Evolutionary conservation across 1,140 invertebrate genomes (phyloP).

Genomic region (Cydia splendana): DNA sequence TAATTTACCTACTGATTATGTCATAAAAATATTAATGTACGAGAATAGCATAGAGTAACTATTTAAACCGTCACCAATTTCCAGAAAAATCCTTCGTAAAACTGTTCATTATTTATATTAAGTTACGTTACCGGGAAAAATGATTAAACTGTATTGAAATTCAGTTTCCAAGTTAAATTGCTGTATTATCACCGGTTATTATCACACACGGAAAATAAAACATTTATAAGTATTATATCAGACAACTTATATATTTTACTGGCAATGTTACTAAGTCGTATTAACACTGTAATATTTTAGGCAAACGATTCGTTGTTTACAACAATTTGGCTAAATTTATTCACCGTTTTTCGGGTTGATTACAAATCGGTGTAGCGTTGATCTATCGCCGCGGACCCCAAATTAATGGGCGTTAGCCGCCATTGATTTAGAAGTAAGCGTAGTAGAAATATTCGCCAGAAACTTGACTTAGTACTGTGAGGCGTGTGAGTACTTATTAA

Average conservation of each 20-base stretch:
- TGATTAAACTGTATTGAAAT: neutral
- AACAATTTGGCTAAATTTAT: neutral
- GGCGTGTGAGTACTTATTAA: no score
- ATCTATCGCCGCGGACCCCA: conserved; percentile 6
- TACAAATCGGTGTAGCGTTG: conserved; percentile 8
- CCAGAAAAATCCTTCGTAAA: neutral
- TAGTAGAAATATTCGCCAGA: neutral
- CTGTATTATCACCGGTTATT: no score
- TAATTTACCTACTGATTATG: neutral
- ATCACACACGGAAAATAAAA: no score
- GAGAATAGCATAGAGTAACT: neutral
- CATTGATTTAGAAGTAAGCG: conserved; percentile 10
- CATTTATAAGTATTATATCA: no score
- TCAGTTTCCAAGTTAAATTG: no score
- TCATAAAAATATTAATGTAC: neutral
- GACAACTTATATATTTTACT: no score
- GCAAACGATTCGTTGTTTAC: neutral
- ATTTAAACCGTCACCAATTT: neutral
- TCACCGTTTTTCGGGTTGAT: conserved; percentile 11
- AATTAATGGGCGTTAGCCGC: neutral
- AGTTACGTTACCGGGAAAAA: neutral
- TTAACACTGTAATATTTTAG: neutral
- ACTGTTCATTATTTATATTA: neutral
- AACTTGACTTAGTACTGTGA: neutral
- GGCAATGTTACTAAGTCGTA: neutral